Evolutionary conservation across 2,888 invertebrate species (phyloP), one percentile per base, ranked within the genome.

Genomic region (Netelia fuscicornis): DNA sequence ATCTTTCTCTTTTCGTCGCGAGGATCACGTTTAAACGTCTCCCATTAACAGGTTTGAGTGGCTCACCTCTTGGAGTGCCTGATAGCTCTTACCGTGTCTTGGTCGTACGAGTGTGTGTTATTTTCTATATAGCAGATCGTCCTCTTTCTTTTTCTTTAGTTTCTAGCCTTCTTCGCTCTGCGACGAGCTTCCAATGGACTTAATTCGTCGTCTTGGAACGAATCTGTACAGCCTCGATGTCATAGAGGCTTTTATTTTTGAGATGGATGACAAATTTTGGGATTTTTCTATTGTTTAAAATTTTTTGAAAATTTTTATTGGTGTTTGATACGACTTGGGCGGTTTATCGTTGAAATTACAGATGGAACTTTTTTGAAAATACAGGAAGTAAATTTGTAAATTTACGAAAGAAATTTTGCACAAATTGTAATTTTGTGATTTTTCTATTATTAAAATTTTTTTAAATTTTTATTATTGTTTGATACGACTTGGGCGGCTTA

Each of bases 41-140:
- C 8, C 76, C 76, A 77, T 77, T 77, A 67, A 58, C 76, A 67
- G 65, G 37, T 77, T 67, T 65, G 54, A 76, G 52, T 48, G 64
- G 62, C 52, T 58, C 58, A 17, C 58, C 20, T 54, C 62, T 42
- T 42, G 48, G 13, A 48, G 48, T 48, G 48, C 48, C 48, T 48
- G 11, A 37, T 37, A 13, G 48, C 48, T 3, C 48, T 48, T 48
- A 11, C 11, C 13, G 10, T 48, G 0, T 13, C 11, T 13, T 48
- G 13, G 10, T 48, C 48, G 37, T 37, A 37, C 37, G 37, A 37
- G 6, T 6, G 37, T 37, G 37, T 37, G 37, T 37, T 37, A 37
- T 37, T 37, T 37, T 37, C 1, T 37, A 37, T 37, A 37, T 37
- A 37, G 6, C 37, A 37, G 6, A 6, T 48, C 48, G 25, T 37